Base-by-base conservation (phyloP, 2,888 invertebrate species). In the Nemotelus nigrinus region DNA sequence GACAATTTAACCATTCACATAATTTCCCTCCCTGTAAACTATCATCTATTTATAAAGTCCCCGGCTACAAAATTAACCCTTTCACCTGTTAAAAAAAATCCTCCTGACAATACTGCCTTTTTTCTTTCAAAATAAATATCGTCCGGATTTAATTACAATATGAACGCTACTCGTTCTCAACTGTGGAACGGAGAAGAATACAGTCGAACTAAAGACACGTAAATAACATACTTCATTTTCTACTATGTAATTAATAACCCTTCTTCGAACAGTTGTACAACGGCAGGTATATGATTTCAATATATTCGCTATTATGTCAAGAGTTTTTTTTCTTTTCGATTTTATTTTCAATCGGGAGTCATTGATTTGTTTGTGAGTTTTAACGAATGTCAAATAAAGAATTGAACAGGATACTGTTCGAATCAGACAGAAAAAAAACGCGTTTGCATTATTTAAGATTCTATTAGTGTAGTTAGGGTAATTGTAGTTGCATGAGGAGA, bases 291-390 rank as follows among this genome's bases (percentile, higher is more conserved):
- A 25, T 57, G n/a, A 10, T 25, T 57, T 57, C 10, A 57, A 2
- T 57, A 53, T 53, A 10, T 8, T 53, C 10, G 57, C 25, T 57
- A 25, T 57, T 57, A 25, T 7, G 10, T 25, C 25, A 25, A 25
- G 25, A 25, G 25, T 25, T 25, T 25, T 25, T 25, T 25, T 25
- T 25, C 25, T 25, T 25, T 25, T 25, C 25, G 6, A 39, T 6
- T 50, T 1, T 25, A 25, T 68, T 6, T 68, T 68, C 25, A 48
- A 25, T 50, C 68, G 25, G n/a, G 7, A 63, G 63, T 55, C 76
- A 65, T 76, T 76, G 67, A 76, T 76, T 76, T 76, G 65, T 76
- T 76, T 74, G 63, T 55, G 55, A 65, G 67, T 55, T 65, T 43
- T 44, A 10, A 53, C 7, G 47, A 60, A 68, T 25, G 25, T 25